phyloP scores from a whole-genome alignment of 2,113 vertebrate species.

The Calonectris borealis region DNA sequence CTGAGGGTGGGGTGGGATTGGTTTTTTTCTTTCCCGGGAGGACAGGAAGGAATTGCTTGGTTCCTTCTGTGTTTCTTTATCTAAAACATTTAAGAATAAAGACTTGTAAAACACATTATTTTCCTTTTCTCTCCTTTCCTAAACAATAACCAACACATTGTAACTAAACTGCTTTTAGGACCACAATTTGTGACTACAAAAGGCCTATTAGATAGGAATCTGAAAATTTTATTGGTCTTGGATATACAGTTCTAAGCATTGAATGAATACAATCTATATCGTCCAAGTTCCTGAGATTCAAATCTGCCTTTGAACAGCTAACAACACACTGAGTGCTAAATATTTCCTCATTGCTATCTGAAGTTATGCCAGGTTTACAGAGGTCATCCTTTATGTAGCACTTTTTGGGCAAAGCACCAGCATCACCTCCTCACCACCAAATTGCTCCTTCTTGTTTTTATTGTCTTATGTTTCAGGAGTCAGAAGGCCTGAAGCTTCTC shows the following conservation, averaged over 20 bases:
- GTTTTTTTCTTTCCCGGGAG: not conserved
- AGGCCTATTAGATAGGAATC: not conserved
- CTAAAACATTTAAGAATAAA: not conserved
- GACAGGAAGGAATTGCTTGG: not conserved
- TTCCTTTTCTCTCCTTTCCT: not conserved
- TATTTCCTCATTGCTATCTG: not conserved
- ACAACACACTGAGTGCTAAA: not conserved
- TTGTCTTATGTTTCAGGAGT: not conserved
- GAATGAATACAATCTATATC: not conserved
- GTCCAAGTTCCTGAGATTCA: not conserved
- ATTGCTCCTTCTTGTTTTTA: not conserved
- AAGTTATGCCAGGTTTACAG: not conserved
- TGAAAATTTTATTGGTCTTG: not conserved
- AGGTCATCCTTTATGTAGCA: not conserved
- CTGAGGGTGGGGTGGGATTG: fast-evolving
- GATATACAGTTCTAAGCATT: not conserved
- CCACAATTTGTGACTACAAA: not conserved
- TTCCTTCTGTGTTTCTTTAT: not conserved
- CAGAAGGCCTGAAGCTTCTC: not conserved
- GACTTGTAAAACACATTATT: not conserved
- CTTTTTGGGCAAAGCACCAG: not conserved
- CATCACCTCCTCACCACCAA: not conserved
- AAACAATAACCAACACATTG: not conserved
- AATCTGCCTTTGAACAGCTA: not conserved
- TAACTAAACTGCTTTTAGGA: not conserved